Evolutionary conservation across 2,113 vertebrate genomes (phyloP).

Genomic region (Engystomops pustulosus): DNA sequence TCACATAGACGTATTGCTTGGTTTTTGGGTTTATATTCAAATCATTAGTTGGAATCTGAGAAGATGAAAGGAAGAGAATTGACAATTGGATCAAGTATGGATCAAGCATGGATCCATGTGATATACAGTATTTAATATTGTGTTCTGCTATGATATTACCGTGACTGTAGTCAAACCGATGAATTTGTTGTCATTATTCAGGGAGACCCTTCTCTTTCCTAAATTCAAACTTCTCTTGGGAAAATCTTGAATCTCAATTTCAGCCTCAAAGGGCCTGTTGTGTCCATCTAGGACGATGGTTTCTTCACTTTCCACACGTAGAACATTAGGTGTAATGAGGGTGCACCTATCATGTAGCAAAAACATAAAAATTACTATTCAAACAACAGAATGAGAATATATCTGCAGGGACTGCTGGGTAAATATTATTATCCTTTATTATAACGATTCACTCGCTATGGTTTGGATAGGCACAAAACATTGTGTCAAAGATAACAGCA

Average conservation of each 20-base stretch:
- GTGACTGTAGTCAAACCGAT: constrained; percentile 32
- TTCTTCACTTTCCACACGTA: constrained; percentile 53
- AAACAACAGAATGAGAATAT: not conserved
- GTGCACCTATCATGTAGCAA: not conserved
- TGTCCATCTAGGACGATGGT: constrained; percentile 53
- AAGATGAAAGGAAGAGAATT: not conserved
- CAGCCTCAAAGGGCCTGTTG: not conserved
- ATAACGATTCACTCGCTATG: too few relatives aligned
- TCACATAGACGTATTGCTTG: constrained; percentile 55
- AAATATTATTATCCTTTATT: too few relatives aligned
- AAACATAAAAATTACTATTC: not conserved
- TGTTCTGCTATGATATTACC: too few relatives aligned
- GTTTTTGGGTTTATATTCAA: not conserved
- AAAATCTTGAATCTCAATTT: constrained; percentile 41
- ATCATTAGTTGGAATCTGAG: constrained; percentile 56
- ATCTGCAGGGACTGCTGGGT: too few relatives aligned
- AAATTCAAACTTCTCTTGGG: not conserved
- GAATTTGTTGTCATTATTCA: constrained; percentile 1
- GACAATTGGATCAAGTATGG: not conserved
- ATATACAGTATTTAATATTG: not conserved
- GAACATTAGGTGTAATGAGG: constrained; percentile 36
- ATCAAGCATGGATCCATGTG: not conserved
- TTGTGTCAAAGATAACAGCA: too few relatives aligned
- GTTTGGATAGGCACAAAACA: too few relatives aligned
- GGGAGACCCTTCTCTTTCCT: not conserved